Evolutionary conservation across 2,113 vertebrate species (phyloP).

Genomic region (Pica pica): DNA sequence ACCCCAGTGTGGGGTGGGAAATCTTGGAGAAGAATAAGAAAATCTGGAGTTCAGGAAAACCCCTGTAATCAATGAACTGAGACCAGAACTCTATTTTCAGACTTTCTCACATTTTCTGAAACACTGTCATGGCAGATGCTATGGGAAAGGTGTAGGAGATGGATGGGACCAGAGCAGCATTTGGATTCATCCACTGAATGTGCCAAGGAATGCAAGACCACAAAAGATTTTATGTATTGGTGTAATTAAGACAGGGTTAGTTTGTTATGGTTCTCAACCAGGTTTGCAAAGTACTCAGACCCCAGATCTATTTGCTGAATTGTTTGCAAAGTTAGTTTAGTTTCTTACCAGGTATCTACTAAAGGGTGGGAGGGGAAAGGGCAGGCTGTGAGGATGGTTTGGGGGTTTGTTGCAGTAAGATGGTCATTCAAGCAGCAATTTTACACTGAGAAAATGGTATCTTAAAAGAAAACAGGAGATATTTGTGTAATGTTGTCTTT

Average conservation of each 20-base stretch:
- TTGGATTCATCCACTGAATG: not conserved
- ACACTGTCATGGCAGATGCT: not conserved
- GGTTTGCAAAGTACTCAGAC: not conserved
- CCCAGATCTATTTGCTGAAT: not conserved
- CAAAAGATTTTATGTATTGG: not conserved
- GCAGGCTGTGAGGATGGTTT: not conserved
- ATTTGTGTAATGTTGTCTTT: not conserved
- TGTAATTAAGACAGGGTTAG: not conserved
- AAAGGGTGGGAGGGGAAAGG: not conserved
- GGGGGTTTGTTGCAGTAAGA: not conserved
- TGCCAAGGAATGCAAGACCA: not conserved
- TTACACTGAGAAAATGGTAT: not conserved
- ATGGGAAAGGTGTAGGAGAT: not conserved
- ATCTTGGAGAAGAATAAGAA: not conserved
- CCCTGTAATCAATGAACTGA: accelerated
- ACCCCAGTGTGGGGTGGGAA: not conserved
- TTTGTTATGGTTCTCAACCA: not conserved
- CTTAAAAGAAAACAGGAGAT: not conserved
- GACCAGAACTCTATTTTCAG: not conserved
- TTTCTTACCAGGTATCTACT: not conserved
- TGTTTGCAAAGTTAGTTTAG: not conserved
- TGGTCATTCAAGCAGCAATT: not conserved
- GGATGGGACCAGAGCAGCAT: not conserved
- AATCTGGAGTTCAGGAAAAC: not conserved
- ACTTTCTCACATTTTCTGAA: not conserved